Evolutionary conservation across 2,888 invertebrate genomes (phyloP), one percentile per base, ranked within the genome.

Genomic region (Epinotia ramella): DNA sequence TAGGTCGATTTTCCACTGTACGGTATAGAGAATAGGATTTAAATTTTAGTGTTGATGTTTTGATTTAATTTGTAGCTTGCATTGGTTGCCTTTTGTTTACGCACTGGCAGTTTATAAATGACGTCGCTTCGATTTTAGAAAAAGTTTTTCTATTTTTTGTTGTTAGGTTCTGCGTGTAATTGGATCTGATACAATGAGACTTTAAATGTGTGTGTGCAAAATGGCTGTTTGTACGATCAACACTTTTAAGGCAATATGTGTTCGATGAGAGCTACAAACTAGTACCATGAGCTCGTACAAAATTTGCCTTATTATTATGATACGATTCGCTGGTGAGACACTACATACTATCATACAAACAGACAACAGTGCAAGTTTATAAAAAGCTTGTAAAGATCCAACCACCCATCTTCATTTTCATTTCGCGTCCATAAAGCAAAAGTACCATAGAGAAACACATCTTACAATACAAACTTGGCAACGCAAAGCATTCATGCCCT

Each of bases 401-500:
- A 16, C 49, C 18, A 40, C n/a, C 46, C 69, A 60, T 56, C 56
- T 56, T 24, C 56, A 72, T 64, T 64, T 18, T 24, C 56, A 72
- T 64, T 64, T 18, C 67, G 18, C 56, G n/a, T 20, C 57, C 64
- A 64, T 64, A 57, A 71, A 71, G 40, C 44, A 57, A 68, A 64
- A 60, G 53, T 7, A 28, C 63, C 64, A 72, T 56, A 73, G 46
- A 65, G 65, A 70, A 65, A 69, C 69, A 69, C 69, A 65, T 65
- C 71, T 73, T 28, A 65, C 57, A 73, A 73, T 73, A 64, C 53
- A 44, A 66, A 62, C 64, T 44, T 70, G 82, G 81, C 81, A 73
- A 79, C 77, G 81, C 82, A 84, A 84, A 84, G 84, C 74, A 74
- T 73, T 81, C 78, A 75, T 70, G 80, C 76, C 80, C 80, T 83